Base-by-base conservation (phyloP, 2,113 vertebrate species). In the Lophochroa leadbeateri region DNA sequence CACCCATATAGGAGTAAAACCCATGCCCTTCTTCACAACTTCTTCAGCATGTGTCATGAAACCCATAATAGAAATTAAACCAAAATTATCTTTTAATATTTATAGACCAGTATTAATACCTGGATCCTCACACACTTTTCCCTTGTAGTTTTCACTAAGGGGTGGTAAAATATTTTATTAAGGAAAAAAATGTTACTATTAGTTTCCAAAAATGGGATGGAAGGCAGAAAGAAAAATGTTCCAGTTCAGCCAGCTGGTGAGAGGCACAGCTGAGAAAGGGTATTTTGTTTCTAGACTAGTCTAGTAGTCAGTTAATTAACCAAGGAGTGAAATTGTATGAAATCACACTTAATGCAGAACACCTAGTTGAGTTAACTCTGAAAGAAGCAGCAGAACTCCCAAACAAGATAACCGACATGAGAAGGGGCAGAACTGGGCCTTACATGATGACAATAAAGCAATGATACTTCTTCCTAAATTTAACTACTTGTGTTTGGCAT, bases 381-480 rank as follows among this genome's bases (percentile, higher is more conserved):
- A 79, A 78, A 79, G 29, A 70, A 71, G 10, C 15, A 85, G 27
- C 13, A 57, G 55, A 90, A 57, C 3, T 63, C n/a, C 9, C 12
- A 70, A 47, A 6, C 17, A 29, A 75, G 47, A 39, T 31, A 52
- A 44, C 6, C 31, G 37, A 11, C 14, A 44, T 7, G n/a, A 93
- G 28, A 10, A 41, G 55, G 4, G 82, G 17, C 3, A 1, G 0
- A 6, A 53, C 10, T 60, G 52, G 3, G 3, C 14, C 28, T 53
- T 71, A 33, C 7, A 7, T 4, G 17, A 18, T 16, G 70, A 55
- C 3, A 18, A 6, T 14, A 60, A 83, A 69, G 37, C 9, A 64
- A 24, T n/a, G 4, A 25, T 12, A 43, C 4, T 43, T 91, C 10
- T 61, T 61, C 64, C 6, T 60, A 50, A 37, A 46, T 37, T 53